A percentile compares a stretch with the other conserved stretches of the same genome.
Evolutionary conservation across 2,888 invertebrate genomes (phyloP).

Genomic region (Teleogryllus oceanicus): DNA sequence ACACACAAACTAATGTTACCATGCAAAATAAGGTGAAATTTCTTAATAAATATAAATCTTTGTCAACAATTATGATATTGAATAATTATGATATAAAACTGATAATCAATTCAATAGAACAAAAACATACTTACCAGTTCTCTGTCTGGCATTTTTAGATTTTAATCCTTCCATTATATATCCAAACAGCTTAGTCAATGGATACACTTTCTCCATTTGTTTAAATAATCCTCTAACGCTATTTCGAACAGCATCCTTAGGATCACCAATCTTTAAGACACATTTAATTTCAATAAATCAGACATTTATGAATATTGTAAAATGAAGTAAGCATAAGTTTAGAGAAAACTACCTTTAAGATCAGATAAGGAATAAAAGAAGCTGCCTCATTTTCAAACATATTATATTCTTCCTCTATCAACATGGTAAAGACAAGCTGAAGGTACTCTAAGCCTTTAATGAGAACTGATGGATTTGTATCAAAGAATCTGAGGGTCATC

Average conservation of each 20-base stretch:
- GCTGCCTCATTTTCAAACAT: conserved; percentile 88
- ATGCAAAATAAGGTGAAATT: no score
- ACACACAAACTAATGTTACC: no score
- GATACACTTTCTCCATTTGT: conserved; percentile 80
- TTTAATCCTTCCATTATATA: conserved; percentile 93
- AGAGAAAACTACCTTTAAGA: conserved; percentile 69
- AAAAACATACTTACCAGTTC: conserved; percentile 61
- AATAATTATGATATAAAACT: conserved; percentile 19
- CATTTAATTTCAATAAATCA: not conserved
- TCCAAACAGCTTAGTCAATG: conserved; percentile 82
- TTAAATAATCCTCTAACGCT: conserved; percentile 82
- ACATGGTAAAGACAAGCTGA: conserved; percentile 72
- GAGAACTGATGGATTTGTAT: conserved; percentile 96
- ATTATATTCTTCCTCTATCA: conserved; percentile 77
- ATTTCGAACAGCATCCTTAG: conserved; percentile 90
- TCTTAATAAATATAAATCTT: no score
- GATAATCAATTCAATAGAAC: not conserved
- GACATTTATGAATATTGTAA: conserved; percentile 18
- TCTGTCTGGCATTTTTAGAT: conserved; percentile 93
- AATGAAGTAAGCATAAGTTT: not conserved
- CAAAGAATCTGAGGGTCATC: conserved; percentile 94
- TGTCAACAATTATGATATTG: not conserved
- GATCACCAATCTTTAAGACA: conserved; percentile 75
- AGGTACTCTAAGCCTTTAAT: conserved; percentile 93
- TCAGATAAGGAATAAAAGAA: conserved; percentile 90